phyloP scores from a whole-genome alignment of 30 jellyfish, hydroid and myxozoan species.

The Haliclystus octoradiatus region DNA sequence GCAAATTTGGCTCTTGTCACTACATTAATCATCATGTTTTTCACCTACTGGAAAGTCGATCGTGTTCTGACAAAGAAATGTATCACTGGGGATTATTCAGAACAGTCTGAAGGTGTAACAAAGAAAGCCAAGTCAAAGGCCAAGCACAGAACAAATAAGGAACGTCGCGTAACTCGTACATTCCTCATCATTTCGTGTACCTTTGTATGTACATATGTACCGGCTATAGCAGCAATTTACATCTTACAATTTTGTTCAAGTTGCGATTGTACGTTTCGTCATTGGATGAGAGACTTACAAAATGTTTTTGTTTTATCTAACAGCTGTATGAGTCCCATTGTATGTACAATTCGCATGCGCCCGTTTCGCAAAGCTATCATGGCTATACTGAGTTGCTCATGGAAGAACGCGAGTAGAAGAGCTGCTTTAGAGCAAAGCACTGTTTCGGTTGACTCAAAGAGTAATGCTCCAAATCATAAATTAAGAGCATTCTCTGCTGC shows the following conservation, averaged over 20 bases:
- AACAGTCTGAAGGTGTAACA: slow-evolving; percentile 16
- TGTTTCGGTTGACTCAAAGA: not conserved
- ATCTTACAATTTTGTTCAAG: slow-evolving; percentile 51
- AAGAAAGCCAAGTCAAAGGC: not conserved
- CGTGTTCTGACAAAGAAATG: not conserved
- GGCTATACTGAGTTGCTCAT: not conserved
- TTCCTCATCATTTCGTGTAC: slow-evolving; percentile 40
- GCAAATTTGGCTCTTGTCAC: slow-evolving; percentile 40
- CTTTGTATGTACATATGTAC: slow-evolving; percentile 55
- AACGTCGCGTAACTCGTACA: slow-evolving; percentile 41
- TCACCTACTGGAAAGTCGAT: slow-evolving; percentile 40
- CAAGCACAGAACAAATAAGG: slow-evolving; percentile 8
- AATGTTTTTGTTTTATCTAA: slow-evolving; percentile 55
- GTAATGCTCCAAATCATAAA: not conserved
- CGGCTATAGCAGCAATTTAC: slow-evolving; percentile 73
- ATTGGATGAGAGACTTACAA: slow-evolving; percentile 80
- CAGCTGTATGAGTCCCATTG: slow-evolving; percentile 75
- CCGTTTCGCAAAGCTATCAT: slow-evolving; percentile 69
- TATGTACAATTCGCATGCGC: slow-evolving; percentile 68
- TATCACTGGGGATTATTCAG: not conserved
- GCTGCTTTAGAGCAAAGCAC: not conserved
- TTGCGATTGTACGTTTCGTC: slow-evolving; percentile 76
- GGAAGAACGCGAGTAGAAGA: not conserved
- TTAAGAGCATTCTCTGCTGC: not conserved
- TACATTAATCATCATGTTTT: slow-evolving; percentile 12